A percentile compares a stretch with the other conserved stretches of the same genome.
Evolutionary conservation across 2,113 vertebrate genomes (phyloP).

Genomic region (Dendrocopos noguchii): DNA sequence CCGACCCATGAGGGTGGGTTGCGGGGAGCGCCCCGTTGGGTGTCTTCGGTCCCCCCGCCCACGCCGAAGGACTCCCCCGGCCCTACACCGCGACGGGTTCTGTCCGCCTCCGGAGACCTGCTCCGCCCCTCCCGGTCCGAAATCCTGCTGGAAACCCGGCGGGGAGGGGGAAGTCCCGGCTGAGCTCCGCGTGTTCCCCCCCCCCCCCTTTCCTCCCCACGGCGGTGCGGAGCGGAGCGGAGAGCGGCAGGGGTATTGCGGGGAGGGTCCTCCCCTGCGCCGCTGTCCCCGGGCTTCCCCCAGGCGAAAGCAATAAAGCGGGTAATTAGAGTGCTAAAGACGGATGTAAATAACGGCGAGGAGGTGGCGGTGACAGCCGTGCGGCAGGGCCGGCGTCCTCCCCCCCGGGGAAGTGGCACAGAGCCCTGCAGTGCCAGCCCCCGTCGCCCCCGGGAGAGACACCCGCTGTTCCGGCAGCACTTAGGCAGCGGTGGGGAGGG

Average conservation of each 20-base stretch:
- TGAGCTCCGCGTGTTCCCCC: not conserved
- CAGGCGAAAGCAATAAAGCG: slow-evolving; percentile 99
- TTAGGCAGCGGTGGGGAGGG: not conserved
- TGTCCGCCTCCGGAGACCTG: not conserved
- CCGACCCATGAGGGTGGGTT: slow-evolving; percentile 53
- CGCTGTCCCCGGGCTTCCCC: slow-evolving; percentile 89
- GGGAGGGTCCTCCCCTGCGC: slow-evolving; percentile 86
- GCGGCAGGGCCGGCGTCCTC: slow-evolving; percentile 84
- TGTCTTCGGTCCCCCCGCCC: not conserved
- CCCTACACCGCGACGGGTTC: not conserved
- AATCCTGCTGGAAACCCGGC: not conserved
- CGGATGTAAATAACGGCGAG: slow-evolving; percentile 99
- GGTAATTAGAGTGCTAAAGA: slow-evolving; percentile 99
- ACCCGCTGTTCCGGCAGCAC: not conserved
- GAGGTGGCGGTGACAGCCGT: slow-evolving; percentile 95
- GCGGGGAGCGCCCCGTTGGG: not conserved
- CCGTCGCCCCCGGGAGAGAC: slow-evolving; percentile 67
- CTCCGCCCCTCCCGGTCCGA: not conserved
- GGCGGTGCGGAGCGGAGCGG: not conserved
- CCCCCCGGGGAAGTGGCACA: slow-evolving; percentile 87
- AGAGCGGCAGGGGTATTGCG: slow-evolving; percentile 62
- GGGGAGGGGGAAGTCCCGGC: not conserved
- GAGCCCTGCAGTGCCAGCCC: slow-evolving; percentile 78
- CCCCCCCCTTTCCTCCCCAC: not conserved
- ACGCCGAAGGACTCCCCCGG: not conserved